Conservation (phyloP, 2,113 vertebrate genomes). For the Neogobius melanostomus region DNA sequence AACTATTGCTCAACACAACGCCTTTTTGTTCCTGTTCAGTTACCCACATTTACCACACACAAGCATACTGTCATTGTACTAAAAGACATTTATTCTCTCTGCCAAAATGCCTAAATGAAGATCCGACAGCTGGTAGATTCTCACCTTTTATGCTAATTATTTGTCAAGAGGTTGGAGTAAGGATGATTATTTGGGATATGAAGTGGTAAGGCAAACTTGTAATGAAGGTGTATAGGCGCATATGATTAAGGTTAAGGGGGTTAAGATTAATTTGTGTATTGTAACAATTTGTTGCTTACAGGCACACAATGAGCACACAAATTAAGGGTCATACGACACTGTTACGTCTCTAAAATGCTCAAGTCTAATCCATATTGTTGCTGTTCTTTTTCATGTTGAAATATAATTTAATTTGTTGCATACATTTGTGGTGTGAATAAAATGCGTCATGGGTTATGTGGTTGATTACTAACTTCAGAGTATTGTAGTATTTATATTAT, state of each 20-base stretch:
- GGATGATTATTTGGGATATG: not conserved
- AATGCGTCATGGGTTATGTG: slow-evolving; percentile 33
- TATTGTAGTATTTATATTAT: slow-evolving; percentile 17
- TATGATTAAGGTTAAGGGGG: slow-evolving; percentile 33
- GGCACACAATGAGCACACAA: slow-evolving; percentile 1
- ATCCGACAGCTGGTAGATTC: slow-evolving; percentile 12
- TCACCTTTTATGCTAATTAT: not conserved
- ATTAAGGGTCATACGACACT: slow-evolving; percentile 31
- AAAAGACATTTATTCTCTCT: slow-evolving; percentile 3
- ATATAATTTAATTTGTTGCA: slow-evolving; percentile 30
- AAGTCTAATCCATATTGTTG: not conserved
- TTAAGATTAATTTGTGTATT: slow-evolving; percentile 38
- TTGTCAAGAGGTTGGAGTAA: not conserved
- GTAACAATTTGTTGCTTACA: slow-evolving; percentile 3
- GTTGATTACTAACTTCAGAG: slow-evolving; percentile 31
- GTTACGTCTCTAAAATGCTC: slow-evolving; percentile 41
- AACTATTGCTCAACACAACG: slow-evolving; percentile 59
- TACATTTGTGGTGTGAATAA: slow-evolving; percentile 44
- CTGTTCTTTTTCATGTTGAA: slow-evolving; percentile 11
- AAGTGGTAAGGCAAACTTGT: slow-evolving; percentile 1
- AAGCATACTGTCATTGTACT: slow-evolving; percentile 28
- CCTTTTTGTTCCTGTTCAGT: slow-evolving; percentile 42
- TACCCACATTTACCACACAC: slow-evolving; percentile 15
- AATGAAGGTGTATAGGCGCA: slow-evolving; percentile 20
- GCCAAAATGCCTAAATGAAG: slow-evolving; percentile 24